phyloP scores from a whole-genome alignment of 2,888 invertebrate species.

The Drosophila borealis region DNA sequence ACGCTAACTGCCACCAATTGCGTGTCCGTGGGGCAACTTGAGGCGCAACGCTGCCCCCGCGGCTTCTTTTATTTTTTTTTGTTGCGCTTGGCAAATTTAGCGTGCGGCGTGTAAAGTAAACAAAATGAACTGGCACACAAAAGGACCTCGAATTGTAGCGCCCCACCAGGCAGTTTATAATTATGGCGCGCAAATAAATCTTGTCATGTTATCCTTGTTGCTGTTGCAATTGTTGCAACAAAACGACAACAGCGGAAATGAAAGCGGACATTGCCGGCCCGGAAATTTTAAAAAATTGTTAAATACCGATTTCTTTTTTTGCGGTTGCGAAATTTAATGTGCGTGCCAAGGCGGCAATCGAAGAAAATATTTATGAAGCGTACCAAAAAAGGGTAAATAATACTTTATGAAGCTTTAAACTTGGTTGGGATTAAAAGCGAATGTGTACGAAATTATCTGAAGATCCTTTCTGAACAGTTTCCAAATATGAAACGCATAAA shows the following conservation, averaged over 20 bases:
- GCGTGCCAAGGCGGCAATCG: slow-evolving; percentile 9
- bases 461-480: no score
- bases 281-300: slow-evolving; percentile 73
- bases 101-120: slow-evolving; percentile 68
- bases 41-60: slow-evolving; percentile 37
- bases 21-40: slow-evolving; percentile 38
- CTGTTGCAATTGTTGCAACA: slow-evolving; percentile 45
- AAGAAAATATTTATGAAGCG: not conserved
- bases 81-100: slow-evolving; percentile 44
- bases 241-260: slow-evolving; percentile 44
- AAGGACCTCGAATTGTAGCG: slow-evolving; percentile 58
- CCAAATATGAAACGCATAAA: no score
- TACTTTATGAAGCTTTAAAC: not conserved
- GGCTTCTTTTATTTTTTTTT: slow-evolving; percentile 12
- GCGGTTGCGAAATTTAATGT: slow-evolving; percentile 45
- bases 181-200: slow-evolving; percentile 64
- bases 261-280: slow-evolving; percentile 54
- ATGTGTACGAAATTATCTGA: no score
- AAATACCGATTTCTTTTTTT: slow-evolving; percentile 58
- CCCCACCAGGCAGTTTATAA: slow-evolving; percentile 68
- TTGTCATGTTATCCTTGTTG: slow-evolving; percentile 46
- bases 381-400: slow-evolving; percentile 1
- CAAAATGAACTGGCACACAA: slow-evolving; percentile 65
- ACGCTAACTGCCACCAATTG: slow-evolving; percentile 47
- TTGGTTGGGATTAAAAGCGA: no score